These are phyloP conservation scores for Nycticryphes semicollaris DNA, from an alignment of 2,113 vertebrate genomes.

Conservation along the genomic window DNA sequence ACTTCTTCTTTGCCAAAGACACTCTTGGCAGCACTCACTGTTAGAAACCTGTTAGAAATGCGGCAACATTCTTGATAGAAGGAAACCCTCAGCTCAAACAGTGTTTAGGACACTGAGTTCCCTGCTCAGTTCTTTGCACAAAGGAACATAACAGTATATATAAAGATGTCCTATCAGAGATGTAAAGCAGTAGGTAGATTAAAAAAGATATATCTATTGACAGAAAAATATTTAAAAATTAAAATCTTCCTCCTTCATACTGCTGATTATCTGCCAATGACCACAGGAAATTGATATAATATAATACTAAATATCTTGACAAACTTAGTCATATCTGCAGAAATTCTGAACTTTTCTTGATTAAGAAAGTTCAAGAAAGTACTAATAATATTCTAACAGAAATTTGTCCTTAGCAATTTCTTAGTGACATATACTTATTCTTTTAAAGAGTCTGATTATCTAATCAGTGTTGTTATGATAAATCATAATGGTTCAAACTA, in stretches of 20 bases:
- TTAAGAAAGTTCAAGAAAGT: background rate
- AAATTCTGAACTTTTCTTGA: background rate
- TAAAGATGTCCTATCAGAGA: background rate
- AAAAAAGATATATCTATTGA: background rate
- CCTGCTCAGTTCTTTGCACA: background rate
- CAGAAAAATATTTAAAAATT: background rate
- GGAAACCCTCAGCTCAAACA: background rate
- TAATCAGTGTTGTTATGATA: slow-evolving; percentile 26
- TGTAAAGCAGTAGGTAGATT: background rate
- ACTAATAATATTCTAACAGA: background rate
- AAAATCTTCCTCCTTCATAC: background rate
- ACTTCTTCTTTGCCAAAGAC: background rate
- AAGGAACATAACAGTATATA: background rate
- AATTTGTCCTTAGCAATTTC: background rate
- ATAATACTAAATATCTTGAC: background rate
- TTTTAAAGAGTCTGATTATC: background rate
- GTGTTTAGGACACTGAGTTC: background rate
- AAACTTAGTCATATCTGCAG: background rate
- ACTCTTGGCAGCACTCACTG: background rate
- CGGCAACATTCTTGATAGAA: background rate
- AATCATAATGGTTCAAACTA: background rate
- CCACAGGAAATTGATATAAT: background rate
- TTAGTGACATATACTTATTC: background rate
- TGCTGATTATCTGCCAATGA: background rate
- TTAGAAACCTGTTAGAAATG: background rate